These are phyloP conservation scores for Oreonectes daqikongensis DNA, from an alignment of 2,797 vertebrate genomes.

Conservation along the genomic window DNA sequence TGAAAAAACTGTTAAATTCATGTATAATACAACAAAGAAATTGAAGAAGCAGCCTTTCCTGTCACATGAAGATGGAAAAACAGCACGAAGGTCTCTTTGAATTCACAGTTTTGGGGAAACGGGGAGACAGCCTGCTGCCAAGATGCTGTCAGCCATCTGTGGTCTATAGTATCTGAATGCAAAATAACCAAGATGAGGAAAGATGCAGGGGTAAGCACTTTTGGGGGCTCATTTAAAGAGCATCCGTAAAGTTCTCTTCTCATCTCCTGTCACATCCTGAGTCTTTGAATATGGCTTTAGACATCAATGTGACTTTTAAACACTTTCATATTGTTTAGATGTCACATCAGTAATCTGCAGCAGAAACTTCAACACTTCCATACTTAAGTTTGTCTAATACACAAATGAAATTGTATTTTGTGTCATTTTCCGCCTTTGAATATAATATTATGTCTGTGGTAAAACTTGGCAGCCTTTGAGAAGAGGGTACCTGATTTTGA, in stretches of 20 bases:
- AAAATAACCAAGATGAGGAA: slow-evolving; percentile 43
- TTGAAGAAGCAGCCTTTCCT: slow-evolving; percentile 43
- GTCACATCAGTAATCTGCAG: slow-evolving; percentile 19
- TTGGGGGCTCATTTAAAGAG: slow-evolving; percentile 40
- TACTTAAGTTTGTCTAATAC: background rate
- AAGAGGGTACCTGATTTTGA: slow-evolving; percentile 37
- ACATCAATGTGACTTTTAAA: slow-evolving; percentile 45
- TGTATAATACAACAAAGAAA: slow-evolving; percentile 60
- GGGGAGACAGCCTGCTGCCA: slow-evolving; percentile 47
- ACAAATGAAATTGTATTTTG: background rate
- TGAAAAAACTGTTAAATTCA: slow-evolving; percentile 43
- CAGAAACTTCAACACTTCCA: background rate
- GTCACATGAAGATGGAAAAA: slow-evolving; percentile 38
- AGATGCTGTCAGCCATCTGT: slow-evolving; percentile 47
- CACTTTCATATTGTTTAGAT: slow-evolving; percentile 18
- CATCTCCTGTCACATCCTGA: slow-evolving; percentile 38
- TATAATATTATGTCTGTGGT: slow-evolving; percentile 11
- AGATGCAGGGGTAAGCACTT: slow-evolving; percentile 46
- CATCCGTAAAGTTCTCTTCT: slow-evolving; percentile 37
- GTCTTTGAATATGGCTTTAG: slow-evolving; percentile 52
- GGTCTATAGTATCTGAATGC: slow-evolving; percentile 41
- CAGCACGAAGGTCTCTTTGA: slow-evolving; percentile 48
- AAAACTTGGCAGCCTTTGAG: slow-evolving; percentile 21
- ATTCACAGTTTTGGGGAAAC: slow-evolving; percentile 44
- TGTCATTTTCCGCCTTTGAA: background rate